Conservation (phyloP, 1,140 invertebrate genomes). For the Drosophila mauritiana region DNA sequence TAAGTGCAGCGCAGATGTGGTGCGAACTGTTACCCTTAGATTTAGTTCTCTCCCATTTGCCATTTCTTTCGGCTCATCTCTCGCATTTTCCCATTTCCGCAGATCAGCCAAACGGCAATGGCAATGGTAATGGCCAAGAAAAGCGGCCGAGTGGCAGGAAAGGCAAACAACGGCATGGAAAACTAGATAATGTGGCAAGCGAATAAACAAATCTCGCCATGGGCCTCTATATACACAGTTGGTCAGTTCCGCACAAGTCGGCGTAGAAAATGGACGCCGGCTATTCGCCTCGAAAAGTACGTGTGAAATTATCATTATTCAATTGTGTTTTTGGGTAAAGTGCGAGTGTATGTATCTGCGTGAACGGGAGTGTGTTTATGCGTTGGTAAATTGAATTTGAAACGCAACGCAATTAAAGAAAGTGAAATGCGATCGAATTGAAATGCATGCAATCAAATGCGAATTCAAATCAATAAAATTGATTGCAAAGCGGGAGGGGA, state of each 20-base stretch:
- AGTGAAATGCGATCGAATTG: slow-evolving; percentile 32
- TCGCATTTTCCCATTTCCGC: slow-evolving; percentile 43
- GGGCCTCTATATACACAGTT: not conserved
- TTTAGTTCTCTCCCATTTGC: slow-evolving; percentile 36
- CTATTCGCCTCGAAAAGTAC: slow-evolving; percentile 66
- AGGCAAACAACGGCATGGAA: slow-evolving; percentile 15
- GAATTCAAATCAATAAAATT: slow-evolving; percentile 75
- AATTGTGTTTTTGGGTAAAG: not conserved
- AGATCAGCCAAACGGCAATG: slow-evolving; percentile 46
- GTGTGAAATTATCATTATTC: slow-evolving; percentile 27
- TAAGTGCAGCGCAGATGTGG: slow-evolving; percentile 18
- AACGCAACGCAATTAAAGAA: slow-evolving; percentile 39
- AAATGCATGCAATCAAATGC: slow-evolving; percentile 45
- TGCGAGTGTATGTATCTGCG: slow-evolving; percentile 8
- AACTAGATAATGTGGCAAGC: slow-evolving; percentile 58
- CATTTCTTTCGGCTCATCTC: slow-evolving; percentile 43
- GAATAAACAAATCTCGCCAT: slow-evolving; percentile 65
- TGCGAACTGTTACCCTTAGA: slow-evolving; percentile 21
- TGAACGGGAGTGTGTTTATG: slow-evolving; percentile 4
- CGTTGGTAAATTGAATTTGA: slow-evolving; percentile 32
- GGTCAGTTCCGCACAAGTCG: slow-evolving; percentile 69
- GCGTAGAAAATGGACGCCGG: slow-evolving; percentile 74
- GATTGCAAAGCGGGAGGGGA: slow-evolving; percentile 36
- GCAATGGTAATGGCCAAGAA: slow-evolving; percentile 64
- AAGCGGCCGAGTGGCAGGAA: slow-evolving; percentile 48